A percentile compares a stretch with the other conserved stretches of the same genome.
phyloP scores from a whole-genome alignment of 2,888 invertebrate species.

The Drosophila suboccidentalis region DNA sequence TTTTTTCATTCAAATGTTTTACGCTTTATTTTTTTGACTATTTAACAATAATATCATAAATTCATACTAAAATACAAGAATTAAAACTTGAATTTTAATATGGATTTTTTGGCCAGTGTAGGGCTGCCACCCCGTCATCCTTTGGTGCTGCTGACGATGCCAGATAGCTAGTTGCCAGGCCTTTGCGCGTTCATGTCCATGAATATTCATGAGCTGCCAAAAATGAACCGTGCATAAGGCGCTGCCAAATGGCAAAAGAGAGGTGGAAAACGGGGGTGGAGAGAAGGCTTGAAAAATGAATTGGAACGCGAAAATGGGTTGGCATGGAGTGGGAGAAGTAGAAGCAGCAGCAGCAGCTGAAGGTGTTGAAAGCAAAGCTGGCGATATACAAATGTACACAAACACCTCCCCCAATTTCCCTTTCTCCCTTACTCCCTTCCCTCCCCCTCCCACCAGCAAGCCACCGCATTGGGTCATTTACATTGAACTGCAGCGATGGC shows the following conservation, averaged over 20 bases:
- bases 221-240: slow-evolving; percentile 65
- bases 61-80: too few relatives aligned
- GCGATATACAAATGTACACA: slow-evolving; percentile 13
- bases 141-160: slow-evolving; percentile 28
- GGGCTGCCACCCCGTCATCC: slow-evolving; percentile 5
- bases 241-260: slow-evolving; percentile 31
- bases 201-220: slow-evolving; percentile 84
- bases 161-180: slow-evolving; percentile 55
- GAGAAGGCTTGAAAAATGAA: slow-evolving; percentile 65
- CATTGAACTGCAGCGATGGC: slow-evolving; percentile 35
- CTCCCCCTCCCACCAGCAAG: background rate
- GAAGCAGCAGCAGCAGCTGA: slow-evolving; percentile 12
- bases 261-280: background rate
- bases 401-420: background rate
- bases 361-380: slow-evolving; percentile 47
- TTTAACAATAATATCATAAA: too few relatives aligned
- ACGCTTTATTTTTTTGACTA: too few relatives aligned
- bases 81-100: too few relatives aligned
- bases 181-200: slow-evolving; percentile 83
- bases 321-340: slow-evolving; percentile 6
- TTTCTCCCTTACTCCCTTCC: background rate
- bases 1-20: too few relatives aligned
- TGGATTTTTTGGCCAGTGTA: background rate
- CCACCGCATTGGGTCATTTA: slow-evolving; percentile 13
- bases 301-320: slow-evolving; percentile 65